These are phyloP conservation scores for Dryas iulia DNA, from an alignment of 1,140 invertebrate species.

Conservation along the genomic window DNA sequence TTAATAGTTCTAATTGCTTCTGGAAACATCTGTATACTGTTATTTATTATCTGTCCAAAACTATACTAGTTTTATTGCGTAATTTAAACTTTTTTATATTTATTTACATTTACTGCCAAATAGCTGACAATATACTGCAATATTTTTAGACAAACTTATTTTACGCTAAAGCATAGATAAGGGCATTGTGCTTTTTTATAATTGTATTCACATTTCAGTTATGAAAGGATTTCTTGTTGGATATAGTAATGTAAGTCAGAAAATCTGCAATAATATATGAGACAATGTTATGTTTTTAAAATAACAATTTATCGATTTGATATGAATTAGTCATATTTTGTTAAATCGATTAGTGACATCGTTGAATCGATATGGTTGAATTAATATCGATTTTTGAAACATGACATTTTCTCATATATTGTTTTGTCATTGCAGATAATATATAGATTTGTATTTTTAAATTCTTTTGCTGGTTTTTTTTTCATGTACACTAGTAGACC, in stretches of 20 bases:
- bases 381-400: not conserved
- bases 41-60: conserved; percentile 7
- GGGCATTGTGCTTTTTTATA: not conserved
- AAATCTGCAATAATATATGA: not conserved
- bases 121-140: conserved; percentile 30
- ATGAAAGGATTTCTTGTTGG: not conserved
- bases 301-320: not conserved
- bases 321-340: no score
- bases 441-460: not conserved
- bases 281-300: not conserved
- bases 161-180: conserved; percentile 12
- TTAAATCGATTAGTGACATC: not conserved
- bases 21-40: not conserved
- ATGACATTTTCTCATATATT: not conserved
- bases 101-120: conserved; percentile 28
- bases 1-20: not conserved
- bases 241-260: not conserved
- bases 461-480: not conserved
- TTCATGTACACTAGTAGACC: not conserved
- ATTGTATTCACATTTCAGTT: not conserved
- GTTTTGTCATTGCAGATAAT: not conserved
- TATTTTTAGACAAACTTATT: conserved; percentile 31
- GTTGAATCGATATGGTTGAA: not conserved
- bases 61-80: not conserved
- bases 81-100: conserved; percentile 23